These are phyloP conservation scores for Bombus breviceps DNA, from an alignment of 1,140 invertebrate genomes.

Conservation along the genomic window DNA sequence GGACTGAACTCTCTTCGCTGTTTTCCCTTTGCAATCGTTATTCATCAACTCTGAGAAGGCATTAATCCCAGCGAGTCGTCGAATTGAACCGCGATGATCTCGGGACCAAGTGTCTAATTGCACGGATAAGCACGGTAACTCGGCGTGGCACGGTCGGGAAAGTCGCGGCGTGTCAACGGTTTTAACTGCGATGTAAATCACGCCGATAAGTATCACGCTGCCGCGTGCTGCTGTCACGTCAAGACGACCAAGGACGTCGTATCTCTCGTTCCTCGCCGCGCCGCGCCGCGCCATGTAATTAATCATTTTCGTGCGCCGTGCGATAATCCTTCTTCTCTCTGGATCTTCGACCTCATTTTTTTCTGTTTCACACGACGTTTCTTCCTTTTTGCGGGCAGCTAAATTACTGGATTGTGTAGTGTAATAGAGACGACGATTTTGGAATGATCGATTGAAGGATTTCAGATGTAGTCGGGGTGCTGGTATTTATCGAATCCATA, in stretches of 20 bases:
- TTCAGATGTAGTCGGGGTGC: not conserved
- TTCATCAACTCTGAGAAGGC: not conserved
- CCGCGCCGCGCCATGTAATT: constrained; percentile 58
- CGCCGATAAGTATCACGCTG: constrained; percentile 72
- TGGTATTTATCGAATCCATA: not conserved
- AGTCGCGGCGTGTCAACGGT: constrained; percentile 64
- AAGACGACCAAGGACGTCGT: constrained; percentile 67
- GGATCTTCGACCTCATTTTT: not conserved
- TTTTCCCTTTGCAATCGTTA: too few relatives aligned
- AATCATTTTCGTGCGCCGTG: constrained; percentile 72
- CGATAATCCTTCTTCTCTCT: constrained; percentile 55
- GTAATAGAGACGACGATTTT: constrained; percentile 12
- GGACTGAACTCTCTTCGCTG: too few relatives aligned
- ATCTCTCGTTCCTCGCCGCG: constrained; percentile 41
- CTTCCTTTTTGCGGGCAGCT: not conserved
- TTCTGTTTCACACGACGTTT: not conserved
- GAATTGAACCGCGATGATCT: constrained; percentile 44
- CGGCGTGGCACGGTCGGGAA: constrained; percentile 18
- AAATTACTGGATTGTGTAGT: not conserved
- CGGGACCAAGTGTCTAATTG: constrained; percentile 44
- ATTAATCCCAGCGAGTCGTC: not conserved
- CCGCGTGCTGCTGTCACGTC: constrained; percentile 39
- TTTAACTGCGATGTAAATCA: constrained; percentile 74
- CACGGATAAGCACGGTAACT: constrained; percentile 36
- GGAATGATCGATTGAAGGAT: not conserved